Percentiles rank a stretch among this genome's conserved stretches.
Evolutionary conservation across 2,797 vertebrate genomes (phyloP).

Genomic region (Streptopelia turtur): DNA sequence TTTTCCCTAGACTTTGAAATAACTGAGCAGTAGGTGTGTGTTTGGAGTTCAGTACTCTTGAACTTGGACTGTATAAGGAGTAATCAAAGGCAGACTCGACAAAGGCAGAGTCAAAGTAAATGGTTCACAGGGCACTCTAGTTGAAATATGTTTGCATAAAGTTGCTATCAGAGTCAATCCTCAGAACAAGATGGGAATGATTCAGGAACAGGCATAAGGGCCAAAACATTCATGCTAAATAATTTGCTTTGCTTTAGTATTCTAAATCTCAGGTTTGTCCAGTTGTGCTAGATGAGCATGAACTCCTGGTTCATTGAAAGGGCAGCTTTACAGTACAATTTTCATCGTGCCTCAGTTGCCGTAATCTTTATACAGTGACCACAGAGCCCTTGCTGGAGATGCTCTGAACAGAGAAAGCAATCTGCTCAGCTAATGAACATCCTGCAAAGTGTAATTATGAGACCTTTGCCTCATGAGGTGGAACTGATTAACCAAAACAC

Average conservation of each 20-base stretch:
- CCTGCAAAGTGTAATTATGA: constrained; percentile 4
- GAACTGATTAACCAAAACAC: constrained; percentile 55
- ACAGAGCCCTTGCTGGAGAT: constrained; percentile 7
- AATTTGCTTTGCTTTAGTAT: constrained; percentile 26
- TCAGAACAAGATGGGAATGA: background rate
- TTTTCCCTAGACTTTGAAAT: constrained; percentile 15
- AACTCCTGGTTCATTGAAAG: background rate
- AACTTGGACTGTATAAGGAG: background rate
- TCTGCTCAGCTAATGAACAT: constrained; percentile 37
- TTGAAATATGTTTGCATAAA: constrained; percentile 32
- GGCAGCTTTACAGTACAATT: background rate
- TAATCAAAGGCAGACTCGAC: constrained; percentile 22
- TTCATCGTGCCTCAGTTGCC: background rate
- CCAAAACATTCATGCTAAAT: background rate
- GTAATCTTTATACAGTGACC: constrained; percentile 14
- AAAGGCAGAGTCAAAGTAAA: background rate
- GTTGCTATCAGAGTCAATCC: background rate
- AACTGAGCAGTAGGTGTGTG: background rate
- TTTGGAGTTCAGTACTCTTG: constrained; percentile 1
- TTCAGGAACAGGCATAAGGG: background rate
- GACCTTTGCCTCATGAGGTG: constrained; percentile 38
- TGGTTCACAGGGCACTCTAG: background rate
- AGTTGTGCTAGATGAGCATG: background rate
- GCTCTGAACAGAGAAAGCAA: constrained; percentile 19
- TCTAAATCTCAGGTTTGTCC: constrained; percentile 41